Conservation (phyloP, 2,888 invertebrate genomes). For the Pachydiplax longipennis region DNA sequence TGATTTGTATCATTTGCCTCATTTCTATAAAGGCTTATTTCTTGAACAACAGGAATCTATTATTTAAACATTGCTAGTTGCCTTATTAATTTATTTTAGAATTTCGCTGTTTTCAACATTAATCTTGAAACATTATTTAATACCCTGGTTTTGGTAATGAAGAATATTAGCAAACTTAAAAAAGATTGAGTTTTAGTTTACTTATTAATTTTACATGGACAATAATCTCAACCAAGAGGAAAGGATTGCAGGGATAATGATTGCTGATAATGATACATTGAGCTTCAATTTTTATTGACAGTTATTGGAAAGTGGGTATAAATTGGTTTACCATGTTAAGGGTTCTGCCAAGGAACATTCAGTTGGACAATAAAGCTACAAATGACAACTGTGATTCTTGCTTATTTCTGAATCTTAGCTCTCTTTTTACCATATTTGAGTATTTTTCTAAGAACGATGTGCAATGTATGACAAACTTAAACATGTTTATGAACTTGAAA, state of each 20-base stretch:
- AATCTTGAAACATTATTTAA: too few relatives aligned
- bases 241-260: not conserved
- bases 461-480: conserved; percentile 40
- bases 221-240: too few relatives aligned
- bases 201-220: too few relatives aligned
- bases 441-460: conserved; percentile 26
- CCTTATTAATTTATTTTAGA: too few relatives aligned
- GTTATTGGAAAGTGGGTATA: conserved; percentile 43
- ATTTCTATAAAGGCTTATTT: too few relatives aligned
- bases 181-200: too few relatives aligned
- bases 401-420: not conserved
- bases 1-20: too few relatives aligned
- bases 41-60: too few relatives aligned
- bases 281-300: conserved; percentile 40
- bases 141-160: too few relatives aligned
- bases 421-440: not conserved
- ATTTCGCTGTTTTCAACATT: too few relatives aligned
- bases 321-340: conserved; percentile 28
- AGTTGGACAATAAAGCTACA: conserved; percentile 40
- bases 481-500: conserved; percentile 39
- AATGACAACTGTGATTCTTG: conserved; percentile 31
- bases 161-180: too few relatives aligned
- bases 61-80: too few relatives aligned
- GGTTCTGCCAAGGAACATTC: conserved; percentile 25
- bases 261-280: not conserved